Conservation (phyloP, 2,797 vertebrate genomes). For the Cetoscarus ocellatus region DNA sequence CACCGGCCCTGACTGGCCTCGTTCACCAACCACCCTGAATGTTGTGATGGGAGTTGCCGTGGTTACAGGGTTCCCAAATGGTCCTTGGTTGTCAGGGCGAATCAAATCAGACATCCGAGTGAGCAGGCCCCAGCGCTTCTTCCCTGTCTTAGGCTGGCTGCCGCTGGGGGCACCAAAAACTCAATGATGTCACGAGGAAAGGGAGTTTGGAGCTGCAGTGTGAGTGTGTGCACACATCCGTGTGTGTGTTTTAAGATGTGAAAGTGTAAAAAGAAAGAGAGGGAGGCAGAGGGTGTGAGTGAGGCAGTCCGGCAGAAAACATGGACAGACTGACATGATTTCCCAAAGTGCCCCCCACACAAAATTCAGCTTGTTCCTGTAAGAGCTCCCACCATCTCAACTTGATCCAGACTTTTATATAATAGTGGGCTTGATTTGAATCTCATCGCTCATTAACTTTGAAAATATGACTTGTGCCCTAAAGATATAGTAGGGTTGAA, state of each 20-base stretch:
- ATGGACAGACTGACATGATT: slow-evolving; percentile 46
- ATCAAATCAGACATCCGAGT: slow-evolving; percentile 78
- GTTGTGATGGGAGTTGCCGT: slow-evolving; percentile 82
- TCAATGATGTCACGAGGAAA: slow-evolving; percentile 68
- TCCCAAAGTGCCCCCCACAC: slow-evolving; percentile 26
- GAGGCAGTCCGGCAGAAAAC: slow-evolving; percentile 19
- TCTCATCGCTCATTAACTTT: slow-evolving; percentile 13
- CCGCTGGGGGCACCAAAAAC: slow-evolving; percentile 63
- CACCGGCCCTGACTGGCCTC: slow-evolving; percentile 61
- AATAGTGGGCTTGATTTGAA: slow-evolving; percentile 26
- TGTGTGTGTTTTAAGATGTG: slow-evolving; percentile 5
- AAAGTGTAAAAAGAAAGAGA: slow-evolving; percentile 10
- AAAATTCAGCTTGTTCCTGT: slow-evolving; percentile 22
- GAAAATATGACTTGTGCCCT: slow-evolving; percentile 9
- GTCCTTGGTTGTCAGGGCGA: slow-evolving; percentile 78
- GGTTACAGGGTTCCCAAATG: slow-evolving; percentile 80
- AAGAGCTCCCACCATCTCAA: slow-evolving; percentile 35
- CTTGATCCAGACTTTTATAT: slow-evolving; percentile 24
- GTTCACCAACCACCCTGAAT: slow-evolving; percentile 70
- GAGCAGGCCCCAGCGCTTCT: slow-evolving; percentile 40
- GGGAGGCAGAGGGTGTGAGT: not conserved
- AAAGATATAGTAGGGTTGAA: slow-evolving; percentile 14
- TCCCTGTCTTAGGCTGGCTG: slow-evolving; percentile 41
- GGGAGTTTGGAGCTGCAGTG: slow-evolving; percentile 52
- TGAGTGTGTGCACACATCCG: slow-evolving; percentile 11